These are phyloP conservation scores for Eupithecia subfuscata DNA, from an alignment of 2,888 invertebrate genomes.

Conservation along the genomic window DNA sequence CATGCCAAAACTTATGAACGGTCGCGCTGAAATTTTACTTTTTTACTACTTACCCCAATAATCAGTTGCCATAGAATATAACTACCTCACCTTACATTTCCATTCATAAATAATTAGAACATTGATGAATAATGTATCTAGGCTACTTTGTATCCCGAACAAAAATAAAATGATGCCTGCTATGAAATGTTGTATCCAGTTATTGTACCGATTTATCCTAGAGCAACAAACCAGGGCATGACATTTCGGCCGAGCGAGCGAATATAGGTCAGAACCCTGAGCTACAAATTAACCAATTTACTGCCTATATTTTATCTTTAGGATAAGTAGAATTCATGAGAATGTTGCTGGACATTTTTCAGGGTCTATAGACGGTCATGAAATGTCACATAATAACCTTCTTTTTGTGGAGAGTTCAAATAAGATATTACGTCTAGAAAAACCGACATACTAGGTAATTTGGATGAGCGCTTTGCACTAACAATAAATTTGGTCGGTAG, in stretches of 20 bases:
- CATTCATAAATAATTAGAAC: no score
- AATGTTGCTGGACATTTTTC: conserved; percentile 14
- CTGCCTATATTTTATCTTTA: conserved; percentile 42
- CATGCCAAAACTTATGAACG: not conserved
- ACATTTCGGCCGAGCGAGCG: conserved; percentile 43
- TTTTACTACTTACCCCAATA: no score
- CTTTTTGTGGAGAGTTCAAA: not conserved
- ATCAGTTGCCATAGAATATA: no score
- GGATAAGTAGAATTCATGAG: conserved; percentile 40
- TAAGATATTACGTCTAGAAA: not conserved
- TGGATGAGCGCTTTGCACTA: not conserved
- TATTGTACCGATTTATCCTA: conserved; percentile 7
- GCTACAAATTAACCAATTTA: conserved; percentile 49
- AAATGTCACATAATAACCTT: conserved; percentile 6
- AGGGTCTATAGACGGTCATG: not conserved
- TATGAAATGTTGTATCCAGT: not conserved
- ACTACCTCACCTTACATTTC: no score
- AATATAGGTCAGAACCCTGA: conserved; percentile 42
- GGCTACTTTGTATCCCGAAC: not conserved
- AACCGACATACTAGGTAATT: not conserved
- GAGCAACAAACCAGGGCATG: conserved; percentile 34
- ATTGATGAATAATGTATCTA: not conserved
- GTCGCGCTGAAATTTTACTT: not conserved
- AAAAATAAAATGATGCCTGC: not conserved
- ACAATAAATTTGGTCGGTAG: not conserved